phyloP scores from a whole-genome alignment of 1,140 invertebrate species.

The Rhizoglyphus robini region DNA sequence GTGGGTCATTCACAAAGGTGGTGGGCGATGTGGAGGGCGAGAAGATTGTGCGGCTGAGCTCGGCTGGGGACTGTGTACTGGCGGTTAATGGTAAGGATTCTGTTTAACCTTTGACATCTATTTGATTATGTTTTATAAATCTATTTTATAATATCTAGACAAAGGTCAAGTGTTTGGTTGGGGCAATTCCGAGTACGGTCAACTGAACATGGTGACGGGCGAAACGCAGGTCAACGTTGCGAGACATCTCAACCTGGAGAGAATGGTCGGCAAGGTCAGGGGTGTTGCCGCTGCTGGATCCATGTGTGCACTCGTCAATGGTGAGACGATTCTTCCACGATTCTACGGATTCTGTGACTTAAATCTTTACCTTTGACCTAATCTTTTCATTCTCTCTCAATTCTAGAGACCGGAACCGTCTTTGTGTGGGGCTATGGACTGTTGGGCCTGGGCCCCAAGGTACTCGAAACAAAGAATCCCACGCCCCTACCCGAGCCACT shows the following conservation, averaged over 20 bases:
- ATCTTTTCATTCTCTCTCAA: not conserved
- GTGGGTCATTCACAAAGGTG: constrained; percentile 37
- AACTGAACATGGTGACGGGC: constrained; percentile 43
- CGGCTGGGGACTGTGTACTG: constrained; percentile 67
- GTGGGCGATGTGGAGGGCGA: constrained; percentile 68
- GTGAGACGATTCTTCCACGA: too few relatives aligned
- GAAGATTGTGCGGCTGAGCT: constrained; percentile 64
- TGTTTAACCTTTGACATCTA: constrained; percentile 17
- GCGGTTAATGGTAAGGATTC: constrained; percentile 71
- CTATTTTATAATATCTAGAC: constrained; percentile 40
- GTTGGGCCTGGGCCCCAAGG: constrained; percentile 68
- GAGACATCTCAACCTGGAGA: constrained; percentile 44
- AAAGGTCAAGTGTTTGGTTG: constrained; percentile 88
- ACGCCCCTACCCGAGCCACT: constrained; percentile 61
- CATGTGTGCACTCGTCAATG: constrained; percentile 65
- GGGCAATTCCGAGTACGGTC: constrained; percentile 90
- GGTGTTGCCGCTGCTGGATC: constrained; percentile 74
- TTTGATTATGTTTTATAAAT: constrained; percentile 4
- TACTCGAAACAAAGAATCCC: constrained; percentile 48
- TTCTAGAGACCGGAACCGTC: constrained; percentile 58
- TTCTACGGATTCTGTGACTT: constrained; percentile 24
- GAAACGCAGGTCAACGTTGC: constrained; percentile 43
- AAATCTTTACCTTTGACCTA: not conserved
- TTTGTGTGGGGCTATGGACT: constrained; percentile 88
- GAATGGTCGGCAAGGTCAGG: constrained; percentile 51